A percentile compares a stretch with the other conserved stretches of the same genome.
Conservation (phyloP, 2,797 vertebrate genomes). For the Heterohyrax brucei region DNA sequence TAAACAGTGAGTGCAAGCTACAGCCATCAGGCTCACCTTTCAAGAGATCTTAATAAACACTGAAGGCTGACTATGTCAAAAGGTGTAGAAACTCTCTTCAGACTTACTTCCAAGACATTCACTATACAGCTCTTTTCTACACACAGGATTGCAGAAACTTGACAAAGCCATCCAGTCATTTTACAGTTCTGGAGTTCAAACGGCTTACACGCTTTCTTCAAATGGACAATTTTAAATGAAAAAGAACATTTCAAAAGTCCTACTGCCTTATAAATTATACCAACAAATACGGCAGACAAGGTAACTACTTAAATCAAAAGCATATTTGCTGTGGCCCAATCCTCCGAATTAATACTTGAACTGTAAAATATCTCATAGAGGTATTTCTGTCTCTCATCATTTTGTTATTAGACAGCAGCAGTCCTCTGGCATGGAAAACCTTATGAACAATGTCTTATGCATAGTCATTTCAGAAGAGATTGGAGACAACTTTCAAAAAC, state of each 20-base stretch:
- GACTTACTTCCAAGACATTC: background rate
- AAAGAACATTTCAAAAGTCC: background rate
- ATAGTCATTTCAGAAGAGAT: background rate
- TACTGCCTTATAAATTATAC: background rate
- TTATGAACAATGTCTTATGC: background rate
- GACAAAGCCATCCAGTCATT: background rate
- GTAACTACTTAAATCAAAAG: background rate
- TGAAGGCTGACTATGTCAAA: background rate
- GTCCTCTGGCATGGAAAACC: background rate
- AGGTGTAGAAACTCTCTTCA: background rate
- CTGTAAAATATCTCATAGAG: background rate
- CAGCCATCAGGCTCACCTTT: background rate
- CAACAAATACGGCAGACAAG: slow-evolving; percentile 1
- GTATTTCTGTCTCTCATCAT: background rate
- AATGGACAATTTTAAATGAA: background rate
- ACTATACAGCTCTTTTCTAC: background rate
- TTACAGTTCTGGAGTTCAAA: background rate
- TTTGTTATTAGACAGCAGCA: background rate
- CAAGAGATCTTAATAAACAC: background rate
- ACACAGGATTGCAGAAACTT: background rate
- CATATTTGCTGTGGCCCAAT: background rate
- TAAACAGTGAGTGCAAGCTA: background rate
- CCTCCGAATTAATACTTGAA: background rate
- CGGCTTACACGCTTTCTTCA: background rate
- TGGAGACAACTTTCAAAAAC: background rate